A percentile compares a stretch with the other conserved stretches of the same genome.
These are phyloP conservation scores for Synergus itoensis DNA, from an alignment of 2,888 invertebrate genomes.

Conservation along the genomic window DNA sequence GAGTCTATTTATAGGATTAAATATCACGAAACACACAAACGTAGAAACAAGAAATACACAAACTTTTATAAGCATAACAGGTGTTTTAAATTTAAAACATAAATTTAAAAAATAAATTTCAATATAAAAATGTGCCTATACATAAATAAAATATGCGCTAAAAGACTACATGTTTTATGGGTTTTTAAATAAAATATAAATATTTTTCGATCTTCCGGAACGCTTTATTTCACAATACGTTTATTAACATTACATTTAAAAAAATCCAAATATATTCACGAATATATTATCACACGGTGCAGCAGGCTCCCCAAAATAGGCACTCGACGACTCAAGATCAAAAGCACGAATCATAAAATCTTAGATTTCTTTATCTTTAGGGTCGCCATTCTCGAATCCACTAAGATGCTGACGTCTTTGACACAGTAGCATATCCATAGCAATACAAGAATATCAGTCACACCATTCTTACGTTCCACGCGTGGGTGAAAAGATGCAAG, in stretches of 20 bases:
- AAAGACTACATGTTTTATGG: too few species aligned
- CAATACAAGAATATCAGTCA: neutral
- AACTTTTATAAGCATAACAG: slow-evolving; percentile 44
- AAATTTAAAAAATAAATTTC: neutral
- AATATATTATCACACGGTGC: slow-evolving; percentile 36
- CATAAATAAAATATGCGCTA: too few species aligned
- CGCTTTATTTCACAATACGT: slow-evolving; percentile 38
- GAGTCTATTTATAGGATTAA: slow-evolving; percentile 65
- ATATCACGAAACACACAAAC: slow-evolving; percentile 55
- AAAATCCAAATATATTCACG: slow-evolving; percentile 35
- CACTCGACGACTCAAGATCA: slow-evolving; percentile 40
- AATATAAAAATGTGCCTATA: neutral
- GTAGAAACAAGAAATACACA: slow-evolving; percentile 53
- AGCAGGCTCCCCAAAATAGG: slow-evolving; percentile 31
- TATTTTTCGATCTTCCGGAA: slow-evolving; percentile 21
- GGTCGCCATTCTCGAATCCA: slow-evolving; percentile 8
- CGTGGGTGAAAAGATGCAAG: slow-evolving; percentile 11
- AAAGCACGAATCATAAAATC: slow-evolving; percentile 30
- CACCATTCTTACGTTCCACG: neutral
- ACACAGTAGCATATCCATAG: slow-evolving; percentile 17
- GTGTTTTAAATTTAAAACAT: neutral
- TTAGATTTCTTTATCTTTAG: slow-evolving; percentile 23
- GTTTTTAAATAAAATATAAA: neutral
- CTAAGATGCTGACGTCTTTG: slow-evolving; percentile 27
- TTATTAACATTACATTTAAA: slow-evolving; percentile 25